Evolutionary conservation across 2,888 invertebrate genomes (phyloP).

Genomic region (Thereva unica): DNA sequence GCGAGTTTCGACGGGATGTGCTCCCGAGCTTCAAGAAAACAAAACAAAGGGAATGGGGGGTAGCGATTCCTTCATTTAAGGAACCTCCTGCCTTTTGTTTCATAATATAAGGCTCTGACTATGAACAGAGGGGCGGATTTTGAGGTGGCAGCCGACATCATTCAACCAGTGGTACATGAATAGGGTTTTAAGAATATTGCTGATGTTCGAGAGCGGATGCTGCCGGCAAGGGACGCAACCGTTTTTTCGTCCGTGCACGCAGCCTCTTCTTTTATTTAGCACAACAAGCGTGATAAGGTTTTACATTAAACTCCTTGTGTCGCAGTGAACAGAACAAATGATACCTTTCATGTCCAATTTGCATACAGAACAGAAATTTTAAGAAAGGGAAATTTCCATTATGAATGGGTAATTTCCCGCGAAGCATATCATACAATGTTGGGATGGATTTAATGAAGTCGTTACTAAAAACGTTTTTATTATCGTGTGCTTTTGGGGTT

Average conservation of each 20-base stretch:
- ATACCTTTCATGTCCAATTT: conserved; percentile 27
- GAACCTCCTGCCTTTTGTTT: conserved; percentile 28
- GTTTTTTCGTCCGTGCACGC: background rate
- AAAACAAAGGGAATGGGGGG: conserved; percentile 8
- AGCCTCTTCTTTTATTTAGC: conserved; percentile 21
- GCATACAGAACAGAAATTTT: conserved; percentile 20
- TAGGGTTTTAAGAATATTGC: conserved; percentile 35
- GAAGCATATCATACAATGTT: background rate
- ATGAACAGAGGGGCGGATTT: background rate
- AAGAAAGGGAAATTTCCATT: conserved; percentile 5
- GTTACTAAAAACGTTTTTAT: too few species aligned
- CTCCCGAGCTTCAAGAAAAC: background rate
- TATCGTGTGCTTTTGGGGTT: too few species aligned
- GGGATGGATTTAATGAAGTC: too few species aligned
- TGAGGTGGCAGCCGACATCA: conserved; percentile 15
- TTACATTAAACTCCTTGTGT: conserved; percentile 30
- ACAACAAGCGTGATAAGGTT: conserved; percentile 26
- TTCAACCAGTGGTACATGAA: conserved; percentile 34
- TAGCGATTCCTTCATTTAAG: conserved; percentile 27
- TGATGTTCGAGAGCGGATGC: conserved; percentile 4
- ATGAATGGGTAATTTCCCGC: conserved; percentile 21
- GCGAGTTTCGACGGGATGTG: conserved; percentile 21
- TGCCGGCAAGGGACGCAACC: conserved; percentile 4
- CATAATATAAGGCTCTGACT: conserved; percentile 8
- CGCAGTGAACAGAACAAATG: conserved; percentile 25